Evolutionary conservation across 2,888 invertebrate genomes (phyloP).

Genomic region (Xestia ashworthii): DNA sequence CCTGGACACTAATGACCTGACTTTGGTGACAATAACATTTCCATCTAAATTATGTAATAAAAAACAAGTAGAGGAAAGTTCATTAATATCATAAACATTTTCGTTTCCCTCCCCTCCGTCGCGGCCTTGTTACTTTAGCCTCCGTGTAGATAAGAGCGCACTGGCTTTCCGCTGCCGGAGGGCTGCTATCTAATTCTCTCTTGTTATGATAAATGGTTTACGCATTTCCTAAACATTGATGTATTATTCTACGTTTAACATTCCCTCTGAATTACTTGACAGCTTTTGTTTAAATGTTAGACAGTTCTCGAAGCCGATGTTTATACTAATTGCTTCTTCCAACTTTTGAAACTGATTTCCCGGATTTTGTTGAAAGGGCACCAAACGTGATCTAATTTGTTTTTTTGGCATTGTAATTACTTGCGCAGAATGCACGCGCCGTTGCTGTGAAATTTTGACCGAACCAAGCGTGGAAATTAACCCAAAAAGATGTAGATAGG

Average conservation of each 20-base stretch:
- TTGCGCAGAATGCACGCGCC: slow-evolving; percentile 34
- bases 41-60: slow-evolving; percentile 78
- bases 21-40: slow-evolving; percentile 78
- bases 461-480: slow-evolving; percentile 4
- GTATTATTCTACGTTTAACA: slow-evolving; percentile 68
- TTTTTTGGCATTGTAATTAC: slow-evolving; percentile 28
- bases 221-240: slow-evolving; percentile 67
- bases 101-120: slow-evolving; percentile 73
- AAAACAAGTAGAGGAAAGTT: slow-evolving; percentile 79
- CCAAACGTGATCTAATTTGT: slow-evolving; percentile 7
- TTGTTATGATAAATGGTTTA: slow-evolving; percentile 73
- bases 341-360: slow-evolving; percentile 5
- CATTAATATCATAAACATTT: slow-evolving; percentile 81
- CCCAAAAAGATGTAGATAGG: neutral
- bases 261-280: slow-evolving; percentile 60
- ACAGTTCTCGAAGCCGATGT: slow-evolving; percentile 41
- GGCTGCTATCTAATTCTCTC: slow-evolving; percentile 70
- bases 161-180: slow-evolving; percentile 68
- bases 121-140: slow-evolving; percentile 74
- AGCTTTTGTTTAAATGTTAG: slow-evolving; percentile 51
- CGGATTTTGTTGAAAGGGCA: slow-evolving; percentile 20
- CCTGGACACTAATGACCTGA: slow-evolving; percentile 76
- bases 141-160: slow-evolving; percentile 74
- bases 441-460: slow-evolving; percentile 18
- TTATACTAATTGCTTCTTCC: slow-evolving; percentile 39